A percentile compares a stretch with the other conserved stretches of the same genome.
phyloP scores from a whole-genome alignment of 2,113 vertebrate species.

The Pomatostomus ruficeps region DNA sequence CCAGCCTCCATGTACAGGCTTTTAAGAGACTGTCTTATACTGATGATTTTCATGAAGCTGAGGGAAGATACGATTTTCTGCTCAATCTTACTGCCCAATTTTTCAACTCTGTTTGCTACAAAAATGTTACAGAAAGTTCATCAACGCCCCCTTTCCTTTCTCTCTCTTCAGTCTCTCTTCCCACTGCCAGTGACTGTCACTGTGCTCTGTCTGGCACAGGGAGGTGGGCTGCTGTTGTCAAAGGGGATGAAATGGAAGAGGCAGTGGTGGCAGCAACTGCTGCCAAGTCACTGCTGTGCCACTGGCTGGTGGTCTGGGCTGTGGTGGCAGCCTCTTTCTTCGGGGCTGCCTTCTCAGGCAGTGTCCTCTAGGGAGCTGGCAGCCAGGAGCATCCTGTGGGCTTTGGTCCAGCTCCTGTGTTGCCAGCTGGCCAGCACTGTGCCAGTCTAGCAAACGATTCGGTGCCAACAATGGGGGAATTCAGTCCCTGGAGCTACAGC shows the following conservation, averaged over 20 bases:
- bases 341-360: neutral
- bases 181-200: too few relatives aligned
- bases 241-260: neutral
- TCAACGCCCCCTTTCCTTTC: rapidly evolving
- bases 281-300: neutral
- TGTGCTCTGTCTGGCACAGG: neutral
- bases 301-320: neutral
- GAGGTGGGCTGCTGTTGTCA: neutral
- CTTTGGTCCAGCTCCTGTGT: neutral
- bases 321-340: neutral
- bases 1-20: neutral
- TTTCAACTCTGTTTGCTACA: neutral
- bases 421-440: neutral
- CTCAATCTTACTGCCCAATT: neutral
- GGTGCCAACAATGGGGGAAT: neutral
- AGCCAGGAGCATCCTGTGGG: neutral
- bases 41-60: neutral
- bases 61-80: rapidly evolving
- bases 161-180: neutral
- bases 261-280: neutral
- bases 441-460: neutral
- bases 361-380: neutral
- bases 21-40: neutral
- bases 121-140: neutral
- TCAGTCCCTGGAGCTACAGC: neutral